Evolutionary conservation across 2,888 invertebrate genomes (phyloP).

Genomic region (Drosophila hawaiiensis): DNA sequence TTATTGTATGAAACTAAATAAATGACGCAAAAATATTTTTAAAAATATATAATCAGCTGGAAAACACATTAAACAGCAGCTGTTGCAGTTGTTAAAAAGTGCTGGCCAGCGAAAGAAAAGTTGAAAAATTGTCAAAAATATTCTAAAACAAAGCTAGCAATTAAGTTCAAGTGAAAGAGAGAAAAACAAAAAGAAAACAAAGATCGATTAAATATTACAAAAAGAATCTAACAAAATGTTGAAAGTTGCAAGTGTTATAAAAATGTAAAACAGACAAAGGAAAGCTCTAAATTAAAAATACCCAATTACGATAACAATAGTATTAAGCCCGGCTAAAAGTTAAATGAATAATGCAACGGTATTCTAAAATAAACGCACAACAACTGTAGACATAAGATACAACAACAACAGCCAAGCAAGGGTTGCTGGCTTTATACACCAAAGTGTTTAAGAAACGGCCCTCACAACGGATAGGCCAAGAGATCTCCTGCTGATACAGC

Average conservation of each 20-base stretch:
- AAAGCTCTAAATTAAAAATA: not conserved
- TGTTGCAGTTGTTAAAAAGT: not conserved
- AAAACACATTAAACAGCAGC: not conserved
- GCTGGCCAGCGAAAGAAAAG: not conserved
- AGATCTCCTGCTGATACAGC: conserved; percentile 82
- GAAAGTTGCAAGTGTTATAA: not conserved
- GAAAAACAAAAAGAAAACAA: not conserved
- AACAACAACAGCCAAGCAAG: conserved; percentile 10
- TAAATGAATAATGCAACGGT: not conserved
- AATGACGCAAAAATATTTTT: not conserved
- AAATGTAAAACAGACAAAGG: not conserved
- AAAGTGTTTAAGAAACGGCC: conserved; percentile 58
- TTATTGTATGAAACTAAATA: not conserved
- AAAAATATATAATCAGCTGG: not conserved
- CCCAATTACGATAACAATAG: not conserved
- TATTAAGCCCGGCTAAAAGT: not conserved
- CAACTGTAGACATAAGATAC: not conserved
- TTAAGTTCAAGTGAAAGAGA: not conserved
- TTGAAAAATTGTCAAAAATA: not conserved
- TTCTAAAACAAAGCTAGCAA: not conserved
- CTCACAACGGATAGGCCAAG: conserved; percentile 82
- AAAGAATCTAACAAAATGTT: not conserved
- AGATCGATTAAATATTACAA: not conserved
- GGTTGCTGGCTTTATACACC: conserved; percentile 28
- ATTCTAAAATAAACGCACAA: conserved; percentile 14